phyloP scores from a whole-genome alignment of 2,113 vertebrate species.

The Lipophrys pholis region DNA sequence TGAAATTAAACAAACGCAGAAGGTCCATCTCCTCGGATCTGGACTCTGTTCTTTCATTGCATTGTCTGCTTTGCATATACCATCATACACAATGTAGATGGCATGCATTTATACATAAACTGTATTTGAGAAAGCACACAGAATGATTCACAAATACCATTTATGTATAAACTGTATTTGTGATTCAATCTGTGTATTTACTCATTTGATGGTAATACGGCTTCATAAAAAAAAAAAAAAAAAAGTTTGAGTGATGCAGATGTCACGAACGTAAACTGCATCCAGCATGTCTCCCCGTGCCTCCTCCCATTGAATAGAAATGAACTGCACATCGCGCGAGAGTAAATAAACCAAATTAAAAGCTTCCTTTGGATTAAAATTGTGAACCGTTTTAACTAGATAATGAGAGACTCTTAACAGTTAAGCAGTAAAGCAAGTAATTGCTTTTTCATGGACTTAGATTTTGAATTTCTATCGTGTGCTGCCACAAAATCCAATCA shows the following conservation, averaged over 20 bases:
- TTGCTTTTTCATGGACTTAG: conserved; percentile 82
- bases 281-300: conserved; percentile 1
- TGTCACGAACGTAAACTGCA: conserved; percentile 17
- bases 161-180: too few species aligned
- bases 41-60: too few species aligned
- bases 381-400: conserved; percentile 71
- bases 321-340: conserved; percentile 38
- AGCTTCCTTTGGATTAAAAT: conserved; percentile 62
- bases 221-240: neutral
- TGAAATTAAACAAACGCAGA: too few species aligned
- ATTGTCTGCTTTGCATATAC: too few species aligned
- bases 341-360: conserved; percentile 73
- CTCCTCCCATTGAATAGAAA: conserved; percentile 20
- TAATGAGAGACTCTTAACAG: conserved; percentile 77
- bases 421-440: conserved; percentile 81
- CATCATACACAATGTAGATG: too few species aligned
- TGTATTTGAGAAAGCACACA: too few species aligned
- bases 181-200: too few species aligned
- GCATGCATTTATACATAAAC: too few species aligned
- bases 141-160: too few species aligned
- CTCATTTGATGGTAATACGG: too few species aligned
- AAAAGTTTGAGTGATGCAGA: neutral
- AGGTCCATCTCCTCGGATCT: too few species aligned
- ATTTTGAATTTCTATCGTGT: conserved; percentile 78
- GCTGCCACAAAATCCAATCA: conserved; percentile 74